A percentile compares a stretch with the other conserved stretches of the same genome.
These are phyloP conservation scores for Bombus waltoni DNA, from an alignment of 1,140 invertebrate genomes.

Conservation along the genomic window DNA sequence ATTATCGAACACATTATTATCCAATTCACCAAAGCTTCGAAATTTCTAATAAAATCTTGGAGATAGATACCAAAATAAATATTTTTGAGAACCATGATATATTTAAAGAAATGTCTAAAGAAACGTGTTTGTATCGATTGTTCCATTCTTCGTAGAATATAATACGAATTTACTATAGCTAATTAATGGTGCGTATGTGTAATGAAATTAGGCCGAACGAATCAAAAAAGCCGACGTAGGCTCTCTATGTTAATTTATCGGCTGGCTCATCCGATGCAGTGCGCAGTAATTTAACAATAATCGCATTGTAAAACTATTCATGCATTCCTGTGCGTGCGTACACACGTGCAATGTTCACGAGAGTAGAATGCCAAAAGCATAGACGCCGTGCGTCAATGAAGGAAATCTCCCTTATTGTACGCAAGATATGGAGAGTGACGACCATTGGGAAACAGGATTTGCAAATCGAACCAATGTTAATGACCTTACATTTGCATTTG, in stretches of 20 bases:
- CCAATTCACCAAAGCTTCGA: too few relatives aligned
- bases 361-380: conserved; percentile 50
- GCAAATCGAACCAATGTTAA: conserved; percentile 31
- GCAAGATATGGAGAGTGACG: conserved; percentile 37
- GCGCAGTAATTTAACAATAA: conserved; percentile 69
- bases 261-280: conserved; percentile 32
- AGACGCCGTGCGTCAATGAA: conserved; percentile 53
- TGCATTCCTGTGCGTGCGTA: conserved; percentile 72
- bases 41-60: too few relatives aligned
- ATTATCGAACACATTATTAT: too few relatives aligned
- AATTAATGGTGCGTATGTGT: background rate
- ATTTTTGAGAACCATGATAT: too few relatives aligned
- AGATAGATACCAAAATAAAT: too few relatives aligned
- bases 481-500: conserved; percentile 37
- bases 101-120: background rate
- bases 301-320: conserved; percentile 72
- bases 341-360: conserved; percentile 56
- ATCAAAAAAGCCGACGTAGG: conserved; percentile 1
- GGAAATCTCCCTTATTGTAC: conserved; percentile 40
- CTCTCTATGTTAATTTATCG: conserved; percentile 47
- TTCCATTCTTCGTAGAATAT: background rate
- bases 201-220: background rate
- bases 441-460: conserved; percentile 16
- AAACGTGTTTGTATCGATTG: background rate
- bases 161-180: background rate